Conservation (phyloP, 2,888 invertebrate genomes). For the Aplocera efformata region DNA sequence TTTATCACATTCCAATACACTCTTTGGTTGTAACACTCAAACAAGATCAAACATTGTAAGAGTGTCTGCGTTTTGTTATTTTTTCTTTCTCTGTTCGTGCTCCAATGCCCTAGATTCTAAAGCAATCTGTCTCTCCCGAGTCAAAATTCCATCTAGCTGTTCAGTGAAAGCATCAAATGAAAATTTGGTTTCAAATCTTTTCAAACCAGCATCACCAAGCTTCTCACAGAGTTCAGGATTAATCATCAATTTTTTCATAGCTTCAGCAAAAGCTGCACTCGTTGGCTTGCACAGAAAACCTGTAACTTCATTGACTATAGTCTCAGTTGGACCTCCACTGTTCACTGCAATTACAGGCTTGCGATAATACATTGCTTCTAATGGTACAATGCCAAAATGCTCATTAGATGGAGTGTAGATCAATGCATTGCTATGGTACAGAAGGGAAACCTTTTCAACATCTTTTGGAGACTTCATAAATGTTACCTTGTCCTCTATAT, state of each 20-base stretch:
- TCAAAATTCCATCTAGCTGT: constrained; percentile 81
- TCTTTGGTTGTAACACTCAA: constrained; percentile 57
- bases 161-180: constrained; percentile 90
- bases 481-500: constrained; percentile 86
- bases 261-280: constrained; percentile 86
- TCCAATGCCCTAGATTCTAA: constrained; percentile 66
- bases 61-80: constrained; percentile 67
- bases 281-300: constrained; percentile 89
- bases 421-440: constrained; percentile 88
- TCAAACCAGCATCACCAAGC: constrained; percentile 88
- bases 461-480: constrained; percentile 95
- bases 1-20: constrained; percentile 12
- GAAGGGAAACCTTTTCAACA: constrained; percentile 88
- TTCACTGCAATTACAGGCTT: constrained; percentile 97
- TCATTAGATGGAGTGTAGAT: constrained; percentile 98
- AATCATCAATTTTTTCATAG: constrained; percentile 85
- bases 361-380: constrained; percentile 97
- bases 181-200: constrained; percentile 88
- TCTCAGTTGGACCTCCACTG: constrained; percentile 97
- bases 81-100: constrained; percentile 59
- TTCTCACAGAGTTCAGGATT: constrained; percentile 80
- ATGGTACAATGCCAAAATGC: constrained; percentile 99
- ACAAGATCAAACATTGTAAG: constrained; percentile 74
- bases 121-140: constrained; percentile 64
- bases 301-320: constrained; percentile 88